phyloP scores from a whole-genome alignment of 2,888 invertebrate genomes.

The Caenorhabditis sulstoni region DNA sequence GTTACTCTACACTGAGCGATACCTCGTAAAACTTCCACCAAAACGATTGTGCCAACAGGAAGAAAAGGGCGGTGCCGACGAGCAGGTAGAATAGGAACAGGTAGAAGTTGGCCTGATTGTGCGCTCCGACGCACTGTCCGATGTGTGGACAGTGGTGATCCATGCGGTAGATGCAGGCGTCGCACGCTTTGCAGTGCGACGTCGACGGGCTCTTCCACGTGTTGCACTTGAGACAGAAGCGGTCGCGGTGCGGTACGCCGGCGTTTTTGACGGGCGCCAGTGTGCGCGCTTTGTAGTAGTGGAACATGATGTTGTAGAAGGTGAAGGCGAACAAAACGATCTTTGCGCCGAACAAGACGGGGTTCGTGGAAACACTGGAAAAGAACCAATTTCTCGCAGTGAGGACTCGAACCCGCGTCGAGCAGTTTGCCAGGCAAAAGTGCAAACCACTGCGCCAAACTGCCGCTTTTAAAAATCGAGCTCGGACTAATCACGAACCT shows the following conservation, averaged over 20 bases:
- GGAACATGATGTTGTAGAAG: constrained; percentile 34
- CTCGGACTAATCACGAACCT: not conserved
- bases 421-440: not conserved
- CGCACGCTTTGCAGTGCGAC: constrained; percentile 47
- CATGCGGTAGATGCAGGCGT: constrained; percentile 40
- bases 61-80: constrained; percentile 29
- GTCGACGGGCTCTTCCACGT: constrained; percentile 42
- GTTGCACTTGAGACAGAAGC: constrained; percentile 38
- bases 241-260: constrained; percentile 21
- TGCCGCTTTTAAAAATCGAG: not conserved
- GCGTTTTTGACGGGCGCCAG: constrained; percentile 36
- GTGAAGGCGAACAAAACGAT: constrained; percentile 15
- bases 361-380: not conserved
- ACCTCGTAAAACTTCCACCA: constrained; percentile 25
- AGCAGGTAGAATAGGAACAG: constrained; percentile 43
- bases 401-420: not conserved
- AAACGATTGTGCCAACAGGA: constrained; percentile 31
- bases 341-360: too few species aligned
- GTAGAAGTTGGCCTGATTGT: constrained; percentile 46
- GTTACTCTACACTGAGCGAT: not conserved
- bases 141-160: constrained; percentile 51
- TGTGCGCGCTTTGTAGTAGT: constrained; percentile 47
- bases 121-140: constrained; percentile 49
- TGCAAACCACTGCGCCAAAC: constrained; percentile 14
- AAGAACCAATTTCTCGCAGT: not conserved